Evolutionary conservation across 2,113 vertebrate genomes (phyloP).

Genomic region (Calyptomena viridis): DNA sequence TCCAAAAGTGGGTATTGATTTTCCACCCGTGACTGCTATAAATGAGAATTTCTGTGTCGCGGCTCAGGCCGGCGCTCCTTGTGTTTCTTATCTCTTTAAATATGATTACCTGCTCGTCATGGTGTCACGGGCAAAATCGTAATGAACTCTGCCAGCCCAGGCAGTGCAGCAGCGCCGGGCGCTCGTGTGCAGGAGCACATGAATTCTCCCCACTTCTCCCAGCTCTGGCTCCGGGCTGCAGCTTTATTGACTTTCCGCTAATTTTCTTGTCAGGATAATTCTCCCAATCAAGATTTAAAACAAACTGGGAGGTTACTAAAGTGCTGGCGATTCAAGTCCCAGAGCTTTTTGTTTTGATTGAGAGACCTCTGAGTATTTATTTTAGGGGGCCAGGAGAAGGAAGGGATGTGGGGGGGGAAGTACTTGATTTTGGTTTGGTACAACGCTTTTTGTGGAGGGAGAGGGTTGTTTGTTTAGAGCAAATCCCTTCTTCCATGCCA

Average conservation of each 20-base stretch:
- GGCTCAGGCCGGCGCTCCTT: conserved; percentile 22
- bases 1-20: conserved; percentile 70
- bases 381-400: not conserved
- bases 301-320: conserved; percentile 67
- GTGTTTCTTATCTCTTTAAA: conserved; percentile 71
- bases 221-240: conserved; percentile 57
- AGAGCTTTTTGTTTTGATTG: conserved; percentile 61
- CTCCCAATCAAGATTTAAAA: conserved; percentile 77
- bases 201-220: conserved; percentile 15
- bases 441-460: conserved; percentile 33
- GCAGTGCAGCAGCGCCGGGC: not conserved
- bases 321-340: conserved; percentile 46
- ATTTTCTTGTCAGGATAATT: conserved; percentile 77
- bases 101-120: conserved; percentile 69
- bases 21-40: conserved; percentile 68
- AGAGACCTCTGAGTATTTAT: not conserved
- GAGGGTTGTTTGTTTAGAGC: conserved; percentile 58
- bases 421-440: not conserved
- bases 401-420: not conserved
- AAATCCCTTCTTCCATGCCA: conserved; percentile 28
- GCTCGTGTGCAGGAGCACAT: not conserved
- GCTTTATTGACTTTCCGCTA: conserved; percentile 73
- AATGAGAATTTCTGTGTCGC: conserved; percentile 73
- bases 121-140: conserved; percentile 49
- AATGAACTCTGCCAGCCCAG: conserved; percentile 63